A percentile compares a stretch with the other conserved stretches of the same genome.
Evolutionary conservation across 2,888 invertebrate species (phyloP).

Genomic region (Epinotia nisella): DNA sequence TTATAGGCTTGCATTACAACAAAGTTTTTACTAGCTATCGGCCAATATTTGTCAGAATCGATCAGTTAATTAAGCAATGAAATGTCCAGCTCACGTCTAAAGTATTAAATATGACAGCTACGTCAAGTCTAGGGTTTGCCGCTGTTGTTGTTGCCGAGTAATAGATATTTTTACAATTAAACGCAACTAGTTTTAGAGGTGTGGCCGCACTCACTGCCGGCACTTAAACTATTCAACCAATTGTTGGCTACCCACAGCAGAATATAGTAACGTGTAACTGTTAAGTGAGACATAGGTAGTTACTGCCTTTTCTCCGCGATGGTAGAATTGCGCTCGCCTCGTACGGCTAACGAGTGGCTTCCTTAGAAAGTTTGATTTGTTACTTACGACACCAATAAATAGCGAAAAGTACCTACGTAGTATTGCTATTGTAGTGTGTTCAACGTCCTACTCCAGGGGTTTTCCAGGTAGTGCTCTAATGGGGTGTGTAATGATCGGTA

Average conservation of each 20-base stretch:
- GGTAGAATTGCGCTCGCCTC: conserved; percentile 4
- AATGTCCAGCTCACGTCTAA: no score
- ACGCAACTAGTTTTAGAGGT: not conserved
- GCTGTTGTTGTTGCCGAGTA: no score
- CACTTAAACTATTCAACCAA: conserved; percentile 29
- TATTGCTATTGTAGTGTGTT: no score
- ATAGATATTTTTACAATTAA: not conserved
- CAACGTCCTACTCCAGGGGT: no score
- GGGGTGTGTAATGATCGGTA: no score
- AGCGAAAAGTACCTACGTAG: not conserved
- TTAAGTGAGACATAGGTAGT: not conserved
- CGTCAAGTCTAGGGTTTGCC: no score
- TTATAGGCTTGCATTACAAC: no score
- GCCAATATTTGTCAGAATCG: no score
- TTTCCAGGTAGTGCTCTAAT: no score
- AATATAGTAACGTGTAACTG: not conserved
- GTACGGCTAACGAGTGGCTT: conserved; percentile 5
- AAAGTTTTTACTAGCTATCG: no score
- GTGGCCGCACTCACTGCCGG: not conserved
- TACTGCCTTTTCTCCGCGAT: not conserved
- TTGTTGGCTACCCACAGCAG: not conserved
- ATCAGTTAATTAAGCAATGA: no score
- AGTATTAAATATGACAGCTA: no score
- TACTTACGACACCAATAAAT: not conserved
- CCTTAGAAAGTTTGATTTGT: conserved; percentile 10